phyloP scores from a whole-genome alignment of 2,888 invertebrate genomes.

The Heliothis peltigera region DNA sequence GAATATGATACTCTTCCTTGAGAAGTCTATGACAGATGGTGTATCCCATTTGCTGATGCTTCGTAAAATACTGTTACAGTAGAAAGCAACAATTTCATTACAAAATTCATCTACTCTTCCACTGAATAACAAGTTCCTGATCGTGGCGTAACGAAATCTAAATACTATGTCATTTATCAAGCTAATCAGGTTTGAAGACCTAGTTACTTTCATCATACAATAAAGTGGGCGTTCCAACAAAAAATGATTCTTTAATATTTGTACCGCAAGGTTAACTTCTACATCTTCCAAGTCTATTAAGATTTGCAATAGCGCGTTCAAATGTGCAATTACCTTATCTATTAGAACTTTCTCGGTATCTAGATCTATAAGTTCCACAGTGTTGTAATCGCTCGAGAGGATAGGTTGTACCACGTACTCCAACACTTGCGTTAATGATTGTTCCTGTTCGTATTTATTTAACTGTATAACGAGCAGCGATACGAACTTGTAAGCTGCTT shows the following conservation, averaged over 20 bases:
- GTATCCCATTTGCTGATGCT: constrained; percentile 62
- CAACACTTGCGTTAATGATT: constrained; percentile 59
- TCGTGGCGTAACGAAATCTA: constrained; percentile 26
- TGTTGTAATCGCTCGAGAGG: constrained; percentile 52
- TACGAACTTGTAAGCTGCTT: constrained; percentile 61
- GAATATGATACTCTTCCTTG: constrained; percentile 62
- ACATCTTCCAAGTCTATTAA: constrained; percentile 55
- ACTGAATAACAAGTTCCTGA: constrained; percentile 30
- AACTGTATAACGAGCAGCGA: constrained; percentile 64
- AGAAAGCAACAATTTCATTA: constrained; percentile 56
- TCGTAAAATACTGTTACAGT: constrained; percentile 54
- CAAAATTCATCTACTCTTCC: constrained; percentile 56
- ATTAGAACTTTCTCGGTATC: constrained; percentile 55
- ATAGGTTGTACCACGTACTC: constrained; percentile 62
- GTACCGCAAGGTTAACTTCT: constrained; percentile 58
- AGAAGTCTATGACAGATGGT: constrained; percentile 58
- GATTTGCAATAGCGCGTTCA: constrained; percentile 56
- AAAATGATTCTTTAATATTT: constrained; percentile 51
- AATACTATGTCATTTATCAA: constrained; percentile 35
- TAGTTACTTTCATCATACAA: constrained; percentile 35
- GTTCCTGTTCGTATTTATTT: constrained; percentile 64
- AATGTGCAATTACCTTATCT: constrained; percentile 55
- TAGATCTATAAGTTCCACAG: constrained; percentile 47
- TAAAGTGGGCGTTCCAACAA: constrained; percentile 36
- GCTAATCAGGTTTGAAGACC: constrained; percentile 27